phyloP scores from a whole-genome alignment of 2,113 vertebrate species.

The Gnathonemus longibarbis region DNA sequence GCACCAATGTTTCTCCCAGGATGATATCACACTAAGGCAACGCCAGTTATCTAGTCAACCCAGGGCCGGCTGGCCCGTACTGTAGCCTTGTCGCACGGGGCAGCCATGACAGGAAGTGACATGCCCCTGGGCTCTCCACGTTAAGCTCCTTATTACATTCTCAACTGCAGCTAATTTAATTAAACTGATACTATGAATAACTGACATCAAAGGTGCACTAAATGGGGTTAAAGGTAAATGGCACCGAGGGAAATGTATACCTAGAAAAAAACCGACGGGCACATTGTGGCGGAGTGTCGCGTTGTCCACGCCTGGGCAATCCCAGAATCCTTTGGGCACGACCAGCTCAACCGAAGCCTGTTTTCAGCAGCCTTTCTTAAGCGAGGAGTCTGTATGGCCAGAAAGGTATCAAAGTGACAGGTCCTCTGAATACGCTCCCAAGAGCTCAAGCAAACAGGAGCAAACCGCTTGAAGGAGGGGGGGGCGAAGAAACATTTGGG shows the following conservation, averaged over 20 bases:
- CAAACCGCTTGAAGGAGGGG: neutral
- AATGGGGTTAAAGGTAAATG: neutral
- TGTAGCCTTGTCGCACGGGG: neutral
- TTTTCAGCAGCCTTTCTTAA: neutral
- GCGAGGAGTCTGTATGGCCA: neutral
- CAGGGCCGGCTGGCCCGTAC: neutral
- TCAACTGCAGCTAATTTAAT: neutral
- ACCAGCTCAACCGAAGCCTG: neutral
- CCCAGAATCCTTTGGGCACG: neutral
- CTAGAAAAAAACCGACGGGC: neutral
- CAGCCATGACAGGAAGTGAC: neutral
- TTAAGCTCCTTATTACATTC: conserved; percentile 3
- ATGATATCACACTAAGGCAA: neutral
- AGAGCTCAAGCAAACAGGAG: neutral
- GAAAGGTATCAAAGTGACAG: neutral
- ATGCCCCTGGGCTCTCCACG: neutral
- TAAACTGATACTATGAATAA: neutral
- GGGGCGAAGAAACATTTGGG: neutral
- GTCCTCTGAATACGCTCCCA: neutral
- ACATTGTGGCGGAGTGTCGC: neutral
- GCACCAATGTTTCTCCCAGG: neutral
- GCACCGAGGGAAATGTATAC: neutral
- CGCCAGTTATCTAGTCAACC: neutral
- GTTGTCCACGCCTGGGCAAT: neutral
- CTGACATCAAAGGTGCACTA: neutral